Conservation (phyloP, 2,888 invertebrate species). For the Didymodactylos carnosus region DNA sequence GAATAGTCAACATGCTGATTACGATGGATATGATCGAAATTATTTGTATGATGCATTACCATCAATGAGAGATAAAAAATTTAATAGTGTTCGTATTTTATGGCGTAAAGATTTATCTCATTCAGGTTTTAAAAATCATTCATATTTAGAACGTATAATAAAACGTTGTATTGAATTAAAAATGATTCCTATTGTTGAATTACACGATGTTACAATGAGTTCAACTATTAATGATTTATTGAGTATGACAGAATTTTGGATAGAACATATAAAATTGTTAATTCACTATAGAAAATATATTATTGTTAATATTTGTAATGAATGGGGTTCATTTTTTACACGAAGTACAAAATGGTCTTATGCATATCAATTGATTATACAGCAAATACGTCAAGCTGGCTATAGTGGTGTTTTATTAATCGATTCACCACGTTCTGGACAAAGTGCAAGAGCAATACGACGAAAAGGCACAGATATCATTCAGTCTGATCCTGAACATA, state of each 20-base stretch:
- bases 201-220: slow-evolving; percentile 1
- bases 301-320: slow-evolving; percentile 1
- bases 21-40: slow-evolving; percentile 1
- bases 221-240: neutral
- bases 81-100: neutral
- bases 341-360: neutral
- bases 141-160: slow-evolving; percentile 1
- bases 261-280: neutral
- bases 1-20: neutral
- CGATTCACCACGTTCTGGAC: neutral
- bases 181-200: slow-evolving; percentile 1
- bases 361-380: neutral
- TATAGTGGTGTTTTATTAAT: neutral
- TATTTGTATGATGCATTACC: neutral
- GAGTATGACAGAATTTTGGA: neutral
- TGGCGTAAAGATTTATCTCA: neutral
- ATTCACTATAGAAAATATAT: slow-evolving; percentile 1
- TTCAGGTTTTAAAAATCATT: neutral
- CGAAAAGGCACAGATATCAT: neutral
- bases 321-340: neutral
- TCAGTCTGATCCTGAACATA: neutral
- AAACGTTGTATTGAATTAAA: neutral
- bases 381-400: neutral
- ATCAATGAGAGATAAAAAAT: neutral
- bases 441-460: neutral